Conservation (phyloP, 37 sponge, comb jelly and placozoan genomes). For the Cliona cf. orientalis region DNA sequence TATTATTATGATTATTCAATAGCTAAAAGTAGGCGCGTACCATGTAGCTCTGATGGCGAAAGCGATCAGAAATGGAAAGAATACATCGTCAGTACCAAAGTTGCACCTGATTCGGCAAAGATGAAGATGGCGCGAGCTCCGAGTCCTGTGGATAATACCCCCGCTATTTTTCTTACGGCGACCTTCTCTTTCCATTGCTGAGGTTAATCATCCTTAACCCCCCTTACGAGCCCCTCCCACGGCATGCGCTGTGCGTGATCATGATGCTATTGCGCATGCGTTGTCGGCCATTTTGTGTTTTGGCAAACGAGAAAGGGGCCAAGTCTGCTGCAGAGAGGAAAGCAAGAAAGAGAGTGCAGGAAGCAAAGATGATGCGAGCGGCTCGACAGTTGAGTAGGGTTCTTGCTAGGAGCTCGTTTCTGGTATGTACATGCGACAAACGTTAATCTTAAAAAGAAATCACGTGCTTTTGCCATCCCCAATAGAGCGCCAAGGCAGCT, state of each 20-base stretch:
- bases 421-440: not conserved
- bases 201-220: too few species aligned
- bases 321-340: too few species aligned
- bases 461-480: too few species aligned
- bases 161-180: too few species aligned
- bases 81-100: not conserved
- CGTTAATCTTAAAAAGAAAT: not conserved
- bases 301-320: not conserved
- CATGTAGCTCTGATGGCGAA: not conserved
- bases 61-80: not conserved
- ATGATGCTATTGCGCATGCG: conserved; percentile 24
- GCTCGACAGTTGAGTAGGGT: not conserved
- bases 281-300: conserved; percentile 4
- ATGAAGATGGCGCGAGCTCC: not conserved
- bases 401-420: not conserved
- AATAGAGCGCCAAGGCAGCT: conserved; percentile 21
- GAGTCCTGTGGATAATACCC: too few species aligned
- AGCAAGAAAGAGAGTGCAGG: too few species aligned
- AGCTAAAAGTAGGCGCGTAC: too few species aligned
- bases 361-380: not conserved
- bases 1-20: too few species aligned
- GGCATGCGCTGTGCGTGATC: too few species aligned
- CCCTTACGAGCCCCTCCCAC: too few species aligned
- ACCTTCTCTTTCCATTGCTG: too few species aligned
- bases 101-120: not conserved